Evolutionary conservation across 2,797 vertebrate genomes (phyloP).

Genomic region (Pangasius djambal): DNA sequence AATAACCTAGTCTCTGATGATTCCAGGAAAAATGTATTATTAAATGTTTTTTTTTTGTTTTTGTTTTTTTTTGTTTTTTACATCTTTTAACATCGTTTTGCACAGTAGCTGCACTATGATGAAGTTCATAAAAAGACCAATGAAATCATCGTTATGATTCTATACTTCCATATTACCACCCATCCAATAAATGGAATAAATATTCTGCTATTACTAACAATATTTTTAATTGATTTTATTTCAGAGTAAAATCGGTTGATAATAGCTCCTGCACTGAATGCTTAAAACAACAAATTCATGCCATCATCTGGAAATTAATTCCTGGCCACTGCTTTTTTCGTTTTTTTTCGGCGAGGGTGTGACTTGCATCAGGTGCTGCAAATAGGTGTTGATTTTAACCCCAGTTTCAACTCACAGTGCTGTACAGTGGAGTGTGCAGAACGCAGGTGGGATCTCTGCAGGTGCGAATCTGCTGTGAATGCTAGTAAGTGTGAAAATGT

Average conservation of each 20-base stretch:
- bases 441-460: neutral
- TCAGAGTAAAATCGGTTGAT: neutral
- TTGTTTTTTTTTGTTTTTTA: too few species aligned
- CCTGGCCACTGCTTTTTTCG: neutral
- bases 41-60: too few species aligned
- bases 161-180: neutral
- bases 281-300: neutral
- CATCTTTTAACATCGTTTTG: neutral
- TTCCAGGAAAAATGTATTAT: neutral
- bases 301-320: neutral
- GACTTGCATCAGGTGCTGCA: neutral
- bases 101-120: neutral
- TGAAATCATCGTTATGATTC: neutral
- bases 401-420: neutral
- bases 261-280: neutral
- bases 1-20: neutral
- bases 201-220: neutral
- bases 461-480: neutral
- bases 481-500: neutral
- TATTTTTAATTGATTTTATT: neutral
- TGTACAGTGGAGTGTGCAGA: neutral
- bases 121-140: neutral
- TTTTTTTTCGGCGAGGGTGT: neutral
- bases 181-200: neutral
- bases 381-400: neutral